Percentiles rank a stretch among this genome's conserved stretches.
These are phyloP conservation scores for Psococerastis gibbosa DNA, from an alignment of 2,888 invertebrate genomes.

Conservation along the genomic window DNA sequence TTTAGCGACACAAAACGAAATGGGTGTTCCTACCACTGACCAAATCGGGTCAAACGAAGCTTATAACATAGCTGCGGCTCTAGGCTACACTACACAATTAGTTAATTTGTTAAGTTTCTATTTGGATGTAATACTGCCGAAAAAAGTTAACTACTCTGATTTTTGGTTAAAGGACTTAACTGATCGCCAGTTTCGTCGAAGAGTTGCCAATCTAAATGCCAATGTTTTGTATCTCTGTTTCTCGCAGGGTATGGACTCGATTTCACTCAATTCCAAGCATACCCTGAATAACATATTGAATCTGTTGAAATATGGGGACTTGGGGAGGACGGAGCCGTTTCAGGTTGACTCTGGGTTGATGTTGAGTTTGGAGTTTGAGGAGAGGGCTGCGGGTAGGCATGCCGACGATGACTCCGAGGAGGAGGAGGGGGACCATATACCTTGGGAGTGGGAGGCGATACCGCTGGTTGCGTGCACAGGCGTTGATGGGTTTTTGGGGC, in stretches of 20 bases:
- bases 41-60: constrained; percentile 44
- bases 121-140: constrained; percentile 63
- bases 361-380: constrained; percentile 40
- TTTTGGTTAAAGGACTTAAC: constrained; percentile 54
- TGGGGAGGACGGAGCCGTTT: constrained; percentile 38
- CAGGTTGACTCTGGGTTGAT: constrained; percentile 36
- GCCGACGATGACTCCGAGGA: constrained; percentile 48
- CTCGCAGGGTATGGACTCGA: constrained; percentile 48
- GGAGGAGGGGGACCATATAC: constrained; percentile 44
- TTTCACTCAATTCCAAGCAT: constrained; percentile 41
- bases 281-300: constrained; percentile 53
- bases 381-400: constrained; percentile 38
- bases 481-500: constrained; percentile 24
- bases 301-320: constrained; percentile 32
- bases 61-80: constrained; percentile 57
- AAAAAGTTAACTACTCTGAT: constrained; percentile 56
- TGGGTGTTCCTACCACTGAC: constrained; percentile 28
- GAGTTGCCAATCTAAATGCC: constrained; percentile 59
- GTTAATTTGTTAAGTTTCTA: constrained; percentile 64
- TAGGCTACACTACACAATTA: constrained; percentile 73
- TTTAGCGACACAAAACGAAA: constrained; percentile 44
- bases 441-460: constrained; percentile 67
- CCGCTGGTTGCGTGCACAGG: constrained; percentile 36
- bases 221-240: constrained; percentile 63
- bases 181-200: constrained; percentile 49